Evolutionary conservation across 2,113 vertebrate genomes (phyloP), one percentile per base, ranked within the genome.

Genomic region (Barnardius zonarius): DNA sequence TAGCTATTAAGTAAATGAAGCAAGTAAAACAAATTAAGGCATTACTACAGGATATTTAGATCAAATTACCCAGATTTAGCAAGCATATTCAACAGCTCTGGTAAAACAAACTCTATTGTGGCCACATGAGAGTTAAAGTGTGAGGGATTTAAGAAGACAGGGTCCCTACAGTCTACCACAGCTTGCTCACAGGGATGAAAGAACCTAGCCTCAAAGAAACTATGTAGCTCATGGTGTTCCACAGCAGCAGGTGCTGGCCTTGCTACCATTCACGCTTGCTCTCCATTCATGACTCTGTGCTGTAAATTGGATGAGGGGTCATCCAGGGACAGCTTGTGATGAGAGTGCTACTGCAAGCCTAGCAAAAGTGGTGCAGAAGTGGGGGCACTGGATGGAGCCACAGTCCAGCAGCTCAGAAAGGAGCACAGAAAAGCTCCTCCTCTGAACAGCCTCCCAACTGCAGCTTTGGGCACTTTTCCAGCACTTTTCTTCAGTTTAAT

Each of bases 201-300:
- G 17, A 82, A 59, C 7, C 43, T 5, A 17, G 13, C 54, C 54
- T n/a, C 61, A 35, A 37, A 39, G 11, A 35, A 8, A 27, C 7
- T 16, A 9, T 1, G 22, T 15, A 67, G 33, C 7, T 75, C 23
- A 13, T 0, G 2, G 70, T 30, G 37, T 59, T 5, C 4, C 30
- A 52, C 4, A 0, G 35, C 1, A 4, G 35, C 33, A 28, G 0
- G 1, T 13, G 18, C 31, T 55, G n/a, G 67, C 35, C 25, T 39
- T 13, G 18, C 24, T 28, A 37, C 15, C 57, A 59, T 35, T 59
- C 57, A 16, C 2, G 2, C 7, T 63, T 59, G 28, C 68, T 81
- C 31, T 59, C 25, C 51, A 25, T 16, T 54, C 64, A 41, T 3
- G 7, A 41, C 24, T 46, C 20, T 0, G 2, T 14, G 19, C 41